Conservation (phyloP, 1,140 invertebrate genomes). For the Diploscapter pachys region DNA sequence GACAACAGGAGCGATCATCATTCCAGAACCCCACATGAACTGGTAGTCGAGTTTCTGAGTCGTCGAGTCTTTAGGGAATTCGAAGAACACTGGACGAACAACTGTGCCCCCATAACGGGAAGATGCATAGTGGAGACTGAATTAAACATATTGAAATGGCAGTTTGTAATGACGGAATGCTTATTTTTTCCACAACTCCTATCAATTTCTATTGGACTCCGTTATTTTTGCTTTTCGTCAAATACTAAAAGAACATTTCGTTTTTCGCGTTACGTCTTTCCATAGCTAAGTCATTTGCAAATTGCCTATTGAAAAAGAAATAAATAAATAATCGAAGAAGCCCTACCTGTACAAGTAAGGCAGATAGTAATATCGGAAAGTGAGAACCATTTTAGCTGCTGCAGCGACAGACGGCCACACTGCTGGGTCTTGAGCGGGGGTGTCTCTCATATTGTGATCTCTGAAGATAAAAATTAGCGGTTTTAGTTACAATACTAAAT, state of each 20-base stretch:
- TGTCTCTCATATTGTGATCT: slow-evolving; percentile 32
- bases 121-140: slow-evolving; percentile 39
- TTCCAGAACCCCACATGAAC: slow-evolving; percentile 46
- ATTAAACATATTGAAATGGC: not conserved
- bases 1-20: slow-evolving; percentile 42
- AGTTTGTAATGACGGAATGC: too few species aligned
- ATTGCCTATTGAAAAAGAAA: too few species aligned
- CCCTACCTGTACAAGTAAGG: slow-evolving; percentile 39
- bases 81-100: slow-evolving; percentile 42
- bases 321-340: not conserved
- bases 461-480: not conserved
- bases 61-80: slow-evolving; percentile 39
- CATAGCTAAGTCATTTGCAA: too few species aligned
- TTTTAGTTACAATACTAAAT: too few species aligned
- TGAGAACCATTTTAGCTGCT: slow-evolving; percentile 38
- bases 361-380: slow-evolving; percentile 38
- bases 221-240: too few species aligned
- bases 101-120: slow-evolving; percentile 39
- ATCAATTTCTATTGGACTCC: too few species aligned
- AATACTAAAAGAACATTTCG: too few species aligned
- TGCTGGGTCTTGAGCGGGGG: slow-evolving; percentile 52
- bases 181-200: too few species aligned
- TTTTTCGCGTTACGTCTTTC: too few species aligned
- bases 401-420: slow-evolving; percentile 53
- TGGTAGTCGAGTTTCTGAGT: slow-evolving; percentile 38